phyloP scores from a whole-genome alignment of 2,797 vertebrate genomes.

The Chaetodon trifasciatus region DNA sequence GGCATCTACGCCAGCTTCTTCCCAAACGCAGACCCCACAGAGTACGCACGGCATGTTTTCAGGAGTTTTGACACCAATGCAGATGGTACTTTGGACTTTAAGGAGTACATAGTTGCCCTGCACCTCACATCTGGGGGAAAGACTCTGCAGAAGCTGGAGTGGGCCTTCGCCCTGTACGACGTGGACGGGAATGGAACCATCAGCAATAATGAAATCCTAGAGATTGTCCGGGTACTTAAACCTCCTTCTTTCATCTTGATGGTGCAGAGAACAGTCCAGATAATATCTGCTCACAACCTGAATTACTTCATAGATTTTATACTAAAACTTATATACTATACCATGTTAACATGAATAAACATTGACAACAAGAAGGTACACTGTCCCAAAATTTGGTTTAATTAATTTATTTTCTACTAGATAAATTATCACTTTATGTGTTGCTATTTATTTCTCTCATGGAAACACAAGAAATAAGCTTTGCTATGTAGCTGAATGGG shows the following conservation, averaged over 20 bases:
- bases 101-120: constrained; percentile 95
- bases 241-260: neutral
- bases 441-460: neutral
- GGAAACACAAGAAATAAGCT: neutral
- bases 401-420: neutral
- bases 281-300: neutral
- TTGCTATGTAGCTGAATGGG: neutral
- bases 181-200: constrained; percentile 94
- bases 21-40: constrained; percentile 90
- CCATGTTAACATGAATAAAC: neutral
- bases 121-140: constrained; percentile 93
- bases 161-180: constrained; percentile 96
- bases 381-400: neutral
- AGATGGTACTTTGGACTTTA: constrained; percentile 93
- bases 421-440: neutral
- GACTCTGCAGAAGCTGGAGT: constrained; percentile 92
- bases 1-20: constrained; percentile 95
- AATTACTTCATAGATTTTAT: neutral
- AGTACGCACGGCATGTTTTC: constrained; percentile 94
- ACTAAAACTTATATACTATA: too few species aligned
- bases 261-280: neutral
- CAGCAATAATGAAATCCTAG: constrained; percentile 92
- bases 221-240: constrained; percentile 89
- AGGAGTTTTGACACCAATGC: constrained; percentile 95
- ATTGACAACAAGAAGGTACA: neutral